Conservation (phyloP, 2,797 vertebrate genomes). For the Sebastes baramenuke region DNA sequence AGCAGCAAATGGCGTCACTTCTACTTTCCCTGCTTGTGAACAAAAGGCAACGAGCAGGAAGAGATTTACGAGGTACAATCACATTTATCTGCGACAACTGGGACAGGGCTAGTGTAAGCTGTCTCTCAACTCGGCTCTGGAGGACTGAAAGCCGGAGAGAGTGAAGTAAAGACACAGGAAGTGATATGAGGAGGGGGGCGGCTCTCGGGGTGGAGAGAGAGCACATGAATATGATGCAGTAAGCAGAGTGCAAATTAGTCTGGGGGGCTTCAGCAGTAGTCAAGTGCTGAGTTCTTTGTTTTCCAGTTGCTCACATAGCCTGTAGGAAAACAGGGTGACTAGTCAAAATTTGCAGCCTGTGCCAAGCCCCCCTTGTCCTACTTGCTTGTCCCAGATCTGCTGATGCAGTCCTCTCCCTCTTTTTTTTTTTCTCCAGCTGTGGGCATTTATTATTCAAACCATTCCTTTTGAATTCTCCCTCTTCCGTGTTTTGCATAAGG, state of each 20-base stretch:
- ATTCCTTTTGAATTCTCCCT: constrained; percentile 70
- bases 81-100: constrained; percentile 56
- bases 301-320: constrained; percentile 63
- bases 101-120: constrained; percentile 25
- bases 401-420: constrained; percentile 64
- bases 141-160: constrained; percentile 20
- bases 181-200: not conserved
- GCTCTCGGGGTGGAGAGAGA: constrained; percentile 6
- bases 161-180: constrained; percentile 39
- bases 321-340: constrained; percentile 70
- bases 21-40: constrained; percentile 32
- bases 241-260: constrained; percentile 71
- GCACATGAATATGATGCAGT: constrained; percentile 58
- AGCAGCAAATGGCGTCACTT: constrained; percentile 13
- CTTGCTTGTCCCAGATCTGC: constrained; percentile 81
- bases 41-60: constrained; percentile 39
- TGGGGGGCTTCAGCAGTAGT: constrained; percentile 44
- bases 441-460: constrained; percentile 78
- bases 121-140: constrained; percentile 22
- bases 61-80: constrained; percentile 51
- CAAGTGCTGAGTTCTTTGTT: constrained; percentile 76
- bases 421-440: constrained; percentile 59
- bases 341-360: constrained; percentile 71
- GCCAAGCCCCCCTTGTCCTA: constrained; percentile 68
- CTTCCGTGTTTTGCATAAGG: constrained; percentile 71